A percentile compares a stretch with the other conserved stretches of the same genome.
Evolutionary conservation across 1,140 invertebrate species (phyloP).

Genomic region (Zaprionus ghesquierei): DNA sequence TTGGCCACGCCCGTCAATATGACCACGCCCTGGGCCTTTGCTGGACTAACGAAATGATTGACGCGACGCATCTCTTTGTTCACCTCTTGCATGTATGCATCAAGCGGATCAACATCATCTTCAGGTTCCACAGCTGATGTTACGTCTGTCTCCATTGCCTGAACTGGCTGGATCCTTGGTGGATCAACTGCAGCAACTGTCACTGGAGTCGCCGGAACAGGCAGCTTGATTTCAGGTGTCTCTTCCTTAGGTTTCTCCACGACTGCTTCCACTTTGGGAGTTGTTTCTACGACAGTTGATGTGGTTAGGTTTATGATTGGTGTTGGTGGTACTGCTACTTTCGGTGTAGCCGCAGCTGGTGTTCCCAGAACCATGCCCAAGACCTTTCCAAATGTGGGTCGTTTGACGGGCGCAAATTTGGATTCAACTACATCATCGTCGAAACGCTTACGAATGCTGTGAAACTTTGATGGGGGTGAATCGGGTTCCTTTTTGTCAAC

Average conservation of each 20-base stretch:
- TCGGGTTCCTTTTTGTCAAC: slow-evolving; percentile 61
- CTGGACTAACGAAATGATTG: slow-evolving; percentile 86
- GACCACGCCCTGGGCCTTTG: slow-evolving; percentile 85
- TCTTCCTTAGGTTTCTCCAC: background rate
- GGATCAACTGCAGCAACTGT: background rate
- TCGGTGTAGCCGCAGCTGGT: slow-evolving; percentile 1
- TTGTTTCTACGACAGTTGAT: background rate
- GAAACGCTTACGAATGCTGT: slow-evolving; percentile 84
- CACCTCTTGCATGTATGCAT: slow-evolving; percentile 96
- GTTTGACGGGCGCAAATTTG: slow-evolving; percentile 81
- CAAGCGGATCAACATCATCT: slow-evolving; percentile 96
- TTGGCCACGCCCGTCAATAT: slow-evolving; percentile 96
- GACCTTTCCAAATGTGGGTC: slow-evolving; percentile 61
- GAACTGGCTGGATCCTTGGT: background rate
- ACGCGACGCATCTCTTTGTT: slow-evolving; percentile 94
- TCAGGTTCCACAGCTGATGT: slow-evolving; percentile 57
- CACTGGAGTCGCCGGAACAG: background rate
- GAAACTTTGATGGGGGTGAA: slow-evolving; percentile 73
- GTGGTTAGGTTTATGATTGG: background rate
- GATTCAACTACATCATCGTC: slow-evolving; percentile 85
- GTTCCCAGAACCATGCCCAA: slow-evolving; percentile 40
- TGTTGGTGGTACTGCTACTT: background rate
- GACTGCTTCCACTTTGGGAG: background rate
- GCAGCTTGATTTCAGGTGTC: background rate
- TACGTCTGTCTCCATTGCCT: background rate